Evolutionary conservation across 2,888 invertebrate genomes (phyloP).

Genomic region (Athripsodes cinereus): DNA sequence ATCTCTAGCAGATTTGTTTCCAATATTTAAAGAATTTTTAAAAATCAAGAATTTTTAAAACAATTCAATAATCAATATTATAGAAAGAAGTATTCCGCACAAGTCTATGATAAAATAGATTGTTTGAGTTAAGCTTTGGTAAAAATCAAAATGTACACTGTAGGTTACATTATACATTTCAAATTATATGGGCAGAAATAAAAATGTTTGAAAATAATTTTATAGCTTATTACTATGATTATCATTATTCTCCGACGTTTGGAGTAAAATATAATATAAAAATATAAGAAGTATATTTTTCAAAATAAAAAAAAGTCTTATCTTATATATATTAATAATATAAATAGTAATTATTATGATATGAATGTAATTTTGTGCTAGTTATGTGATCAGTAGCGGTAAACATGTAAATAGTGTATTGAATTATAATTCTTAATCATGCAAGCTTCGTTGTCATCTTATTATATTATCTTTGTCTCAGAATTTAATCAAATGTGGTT

Average conservation of each 20-base stretch:
- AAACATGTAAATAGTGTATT: neutral
- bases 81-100: no score
- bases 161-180: neutral
- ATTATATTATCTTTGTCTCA: no score
- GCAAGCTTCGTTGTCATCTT: no score
- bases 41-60: no score
- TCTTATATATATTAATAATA: neutral
- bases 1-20: no score
- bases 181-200: neutral
- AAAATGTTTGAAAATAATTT: no score
- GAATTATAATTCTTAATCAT: no score
- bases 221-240: no score
- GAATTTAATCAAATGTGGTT: no score
- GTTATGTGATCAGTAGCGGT: neutral
- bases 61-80: no score
- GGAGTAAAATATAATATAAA: constrained; percentile 2
- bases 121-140: neutral
- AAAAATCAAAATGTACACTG: neutral
- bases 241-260: neutral
- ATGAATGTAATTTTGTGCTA: neutral
- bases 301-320: neutral
- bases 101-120: neutral
- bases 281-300: neutral
- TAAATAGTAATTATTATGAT: no score
- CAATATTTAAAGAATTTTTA: no score